Base-by-base conservation (phyloP, 2,797 vertebrate genomes). In the Malurus leucopterus region DNA sequence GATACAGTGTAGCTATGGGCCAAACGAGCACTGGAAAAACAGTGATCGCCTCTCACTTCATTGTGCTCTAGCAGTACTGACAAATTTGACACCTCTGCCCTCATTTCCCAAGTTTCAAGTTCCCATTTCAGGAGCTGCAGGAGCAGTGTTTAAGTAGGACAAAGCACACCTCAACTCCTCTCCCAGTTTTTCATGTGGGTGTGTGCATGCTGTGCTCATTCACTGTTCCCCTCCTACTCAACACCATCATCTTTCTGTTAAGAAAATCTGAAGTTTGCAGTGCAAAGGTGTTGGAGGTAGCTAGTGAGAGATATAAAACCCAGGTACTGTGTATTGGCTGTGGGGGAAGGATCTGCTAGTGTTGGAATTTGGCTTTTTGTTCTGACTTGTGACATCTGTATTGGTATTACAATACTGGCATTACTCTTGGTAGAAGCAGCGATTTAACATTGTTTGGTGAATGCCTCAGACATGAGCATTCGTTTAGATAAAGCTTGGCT, bases 1-100 rank as follows among this genome's bases (percentile, higher is more conserved):
- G 53, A 38, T 30, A 30, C 0, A 0, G 8, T 36, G 4, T 55
- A 75, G 19, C 49, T 38, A 0, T 34, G 40, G 30, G 18, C 43
- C 72, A 85, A 41, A 47, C 0, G 1, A 61, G n/a, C 26, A 8
- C 0, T 0, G 21, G 27, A n/a, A 50, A 49, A 75, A 7, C 1
- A 1, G 10, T 36, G 9, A 16, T 43, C 1, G 0, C 40, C 5
- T 88, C 50, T 30, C 17, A 13, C 50, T 67, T 71, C 16, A 3
- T 47, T 59, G 49, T 2, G 2, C n/a, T 27, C 11, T 24, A 38
- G 30, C 15, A 22, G 18, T n/a, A 21, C 40, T 47, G 47, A 61
- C n/a, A 79, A 55, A 83, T 61, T 64, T 69, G 57, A 79, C 61
- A 53, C 46, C 54, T 85, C 30, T 68, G 69, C 64, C 43, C 46